phyloP scores from a whole-genome alignment of 2,888 invertebrate species.

The Petrolisthes cinctipes region DNA sequence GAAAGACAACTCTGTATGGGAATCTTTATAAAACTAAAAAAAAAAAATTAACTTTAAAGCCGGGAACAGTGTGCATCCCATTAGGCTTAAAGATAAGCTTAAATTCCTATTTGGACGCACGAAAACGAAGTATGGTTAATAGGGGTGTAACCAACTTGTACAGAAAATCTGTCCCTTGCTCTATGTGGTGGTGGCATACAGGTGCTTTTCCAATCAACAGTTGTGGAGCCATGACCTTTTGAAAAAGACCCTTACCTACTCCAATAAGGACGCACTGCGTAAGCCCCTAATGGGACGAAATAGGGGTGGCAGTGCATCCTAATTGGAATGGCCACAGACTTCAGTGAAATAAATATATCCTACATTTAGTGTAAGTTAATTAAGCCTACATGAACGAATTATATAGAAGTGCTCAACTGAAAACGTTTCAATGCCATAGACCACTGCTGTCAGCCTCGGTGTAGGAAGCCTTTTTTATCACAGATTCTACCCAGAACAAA shows the following conservation, averaged over 20 bases:
- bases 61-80: no score
- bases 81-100: no score
- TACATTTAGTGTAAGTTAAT: no score
- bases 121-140: no score
- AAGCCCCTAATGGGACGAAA: background rate
- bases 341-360: no score
- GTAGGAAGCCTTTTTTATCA: background rate
- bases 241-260: background rate
- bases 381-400: no score
- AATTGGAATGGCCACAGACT: background rate
- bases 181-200: background rate
- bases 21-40: no score
- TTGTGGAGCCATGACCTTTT: background rate
- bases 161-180: background rate
- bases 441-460: background rate
- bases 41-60: no score
- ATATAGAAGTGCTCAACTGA: background rate
- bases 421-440: no score
- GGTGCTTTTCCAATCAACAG: background rate
- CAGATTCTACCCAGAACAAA: background rate
- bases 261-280: background rate
- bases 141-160: no score
- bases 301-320: background rate
- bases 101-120: no score
- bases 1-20: no score